Percentiles rank a stretch among this genome's conserved stretches.
phyloP scores from a whole-genome alignment of 2,797 vertebrate genomes.

The Epinephelus malabaricus region DNA sequence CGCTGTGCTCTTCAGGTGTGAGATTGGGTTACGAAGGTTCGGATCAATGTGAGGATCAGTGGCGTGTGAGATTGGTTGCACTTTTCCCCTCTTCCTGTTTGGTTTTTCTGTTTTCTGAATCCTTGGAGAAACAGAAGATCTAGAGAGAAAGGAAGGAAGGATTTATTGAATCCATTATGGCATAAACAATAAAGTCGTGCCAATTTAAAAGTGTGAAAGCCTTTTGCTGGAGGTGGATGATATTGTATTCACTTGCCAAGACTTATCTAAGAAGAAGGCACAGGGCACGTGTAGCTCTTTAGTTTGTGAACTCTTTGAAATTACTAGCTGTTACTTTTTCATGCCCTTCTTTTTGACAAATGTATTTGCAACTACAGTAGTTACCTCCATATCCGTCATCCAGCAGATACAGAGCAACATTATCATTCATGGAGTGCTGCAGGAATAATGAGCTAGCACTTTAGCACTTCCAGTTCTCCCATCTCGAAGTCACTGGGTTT shows the following conservation, averaged over 20 bases:
- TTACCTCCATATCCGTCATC: background rate
- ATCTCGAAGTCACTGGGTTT: no score
- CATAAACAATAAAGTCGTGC: background rate
- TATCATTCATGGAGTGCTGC: no score
- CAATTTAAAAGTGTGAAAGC: background rate
- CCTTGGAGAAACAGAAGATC: background rate
- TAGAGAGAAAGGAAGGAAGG: background rate
- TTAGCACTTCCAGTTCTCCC: no score
- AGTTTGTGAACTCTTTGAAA: background rate
- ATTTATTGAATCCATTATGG: background rate
- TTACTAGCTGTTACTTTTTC: background rate
- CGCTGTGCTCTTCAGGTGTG: conserved; percentile 13
- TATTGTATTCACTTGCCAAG: background rate
- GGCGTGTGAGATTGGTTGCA: conserved; percentile 16
- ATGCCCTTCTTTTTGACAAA: background rate
- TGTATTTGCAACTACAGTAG: background rate
- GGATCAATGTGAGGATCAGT: conserved; percentile 10
- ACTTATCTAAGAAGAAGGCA: background rate
- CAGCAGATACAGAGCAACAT: no score
- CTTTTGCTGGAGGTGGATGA: background rate
- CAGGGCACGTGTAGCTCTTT: background rate
- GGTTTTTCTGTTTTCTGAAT: conserved; percentile 4
- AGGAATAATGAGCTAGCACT: no score
- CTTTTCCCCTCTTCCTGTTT: background rate
- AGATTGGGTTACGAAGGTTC: conserved; percentile 1